Evolutionary conservation across 2,113 vertebrate genomes (phyloP).

Genomic region (Trinectes maculatus): DNA sequence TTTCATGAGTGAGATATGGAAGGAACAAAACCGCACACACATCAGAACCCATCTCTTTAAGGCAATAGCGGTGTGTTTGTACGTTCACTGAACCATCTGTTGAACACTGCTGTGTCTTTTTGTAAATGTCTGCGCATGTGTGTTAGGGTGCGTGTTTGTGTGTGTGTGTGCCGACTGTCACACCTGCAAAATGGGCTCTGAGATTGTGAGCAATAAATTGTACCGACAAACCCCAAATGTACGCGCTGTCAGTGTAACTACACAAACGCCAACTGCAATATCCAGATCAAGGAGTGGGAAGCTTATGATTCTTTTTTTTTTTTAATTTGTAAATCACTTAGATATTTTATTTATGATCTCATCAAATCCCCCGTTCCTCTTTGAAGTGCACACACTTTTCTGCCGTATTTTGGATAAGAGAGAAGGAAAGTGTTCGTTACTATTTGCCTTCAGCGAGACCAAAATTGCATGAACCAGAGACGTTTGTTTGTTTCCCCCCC

Average conservation of each 20-base stretch:
- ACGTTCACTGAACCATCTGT: conserved; percentile 35
- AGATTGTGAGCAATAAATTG: conserved; percentile 72
- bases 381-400: conserved; percentile 25
- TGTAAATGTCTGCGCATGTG: conserved; percentile 14
- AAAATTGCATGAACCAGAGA: conserved; percentile 61
- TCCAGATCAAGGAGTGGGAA: conserved; percentile 52
- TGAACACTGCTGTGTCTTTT: conserved; percentile 59
- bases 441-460: conserved; percentile 56
- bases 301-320: conserved; percentile 13
- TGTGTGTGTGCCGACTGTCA: conserved; percentile 18
- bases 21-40: conserved; percentile 31
- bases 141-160: conserved; percentile 12
- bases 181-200: conserved; percentile 49
- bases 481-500: conserved; percentile 20
- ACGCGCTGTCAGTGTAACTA: conserved; percentile 48
- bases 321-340: conserved; percentile 12
- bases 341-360: conserved; percentile 48
- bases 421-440: conserved; percentile 27
- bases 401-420: conserved; percentile 28
- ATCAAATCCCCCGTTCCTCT: conserved; percentile 46
- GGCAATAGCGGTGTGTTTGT: conserved; percentile 68
- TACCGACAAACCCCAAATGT: conserved; percentile 43
- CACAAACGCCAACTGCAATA: conserved; percentile 62
- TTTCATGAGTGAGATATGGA: conserved; percentile 9
- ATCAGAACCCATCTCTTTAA: conserved; percentile 43